Evolutionary conservation across 2,797 vertebrate species (phyloP).

Genomic region (Limnodromus scolopaceus): DNA sequence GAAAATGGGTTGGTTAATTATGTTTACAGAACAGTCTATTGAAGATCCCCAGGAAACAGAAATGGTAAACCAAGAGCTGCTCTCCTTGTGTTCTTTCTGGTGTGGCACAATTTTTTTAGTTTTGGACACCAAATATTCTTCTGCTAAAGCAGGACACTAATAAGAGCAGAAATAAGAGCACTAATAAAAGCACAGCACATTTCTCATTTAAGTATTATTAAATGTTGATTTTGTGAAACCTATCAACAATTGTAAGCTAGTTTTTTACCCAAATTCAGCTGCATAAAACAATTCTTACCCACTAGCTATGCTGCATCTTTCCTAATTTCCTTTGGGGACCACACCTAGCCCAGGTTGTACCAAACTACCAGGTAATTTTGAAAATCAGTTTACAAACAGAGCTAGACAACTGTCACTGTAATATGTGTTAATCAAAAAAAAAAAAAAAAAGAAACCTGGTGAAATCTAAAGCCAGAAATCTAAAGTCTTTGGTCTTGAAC

Average conservation of each 20-base stretch:
- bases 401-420: not conserved
- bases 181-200: not conserved
- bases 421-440: not conserved
- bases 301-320: not conserved
- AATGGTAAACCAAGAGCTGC: not conserved
- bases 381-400: not conserved
- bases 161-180: not conserved
- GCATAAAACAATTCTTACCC: not conserved
- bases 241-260: not conserved
- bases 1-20: not conserved
- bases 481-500: not conserved
- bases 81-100: not conserved
- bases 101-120: not conserved
- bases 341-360: not conserved
- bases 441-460: not conserved
- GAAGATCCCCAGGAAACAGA: not conserved
- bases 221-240: not conserved
- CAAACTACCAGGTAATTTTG: not conserved
- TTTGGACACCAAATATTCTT: not conserved
- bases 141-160: not conserved
- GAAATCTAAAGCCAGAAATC: not conserved
- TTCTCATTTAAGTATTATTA: not conserved
- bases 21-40: not conserved
- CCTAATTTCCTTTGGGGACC: not conserved
- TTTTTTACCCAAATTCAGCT: not conserved